Evolutionary conservation across 2,113 vertebrate genomes (phyloP), one percentile per base, ranked within the genome.

Genomic region (Corythoichthys haematopterus): DNA sequence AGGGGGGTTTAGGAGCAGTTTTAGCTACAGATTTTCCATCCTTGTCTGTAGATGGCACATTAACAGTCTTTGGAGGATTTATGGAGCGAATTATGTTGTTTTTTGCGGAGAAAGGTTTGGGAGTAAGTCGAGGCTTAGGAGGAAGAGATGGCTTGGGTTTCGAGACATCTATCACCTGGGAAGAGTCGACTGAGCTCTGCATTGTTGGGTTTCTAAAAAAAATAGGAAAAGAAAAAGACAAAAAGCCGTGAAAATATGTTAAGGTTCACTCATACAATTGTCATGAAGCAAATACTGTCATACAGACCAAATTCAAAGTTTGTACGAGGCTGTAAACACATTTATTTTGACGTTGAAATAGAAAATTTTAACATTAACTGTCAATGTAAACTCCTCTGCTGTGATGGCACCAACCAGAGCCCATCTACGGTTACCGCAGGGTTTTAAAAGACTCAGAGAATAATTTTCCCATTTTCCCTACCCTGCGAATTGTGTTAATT

Each of bases 51-150:
- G 59, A 12, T 0, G 61, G 14, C 14, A 15, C 47, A 13, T 15
- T 0, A 7, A 4, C 0, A 0, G 64, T 35, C 76, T 77, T 88
- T 48, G 80, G 90, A 45, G 88, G 81, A 4, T 75, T 16, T 64
- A 91, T 89, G 52, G 88, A 81, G 58, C 79, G 88, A 56, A 90
- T 71, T 51, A 55, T 43, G 50, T 70, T 64, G 20, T 77, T 88
- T 57, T 91, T 83, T 52, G 87, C 56, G 28, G 84, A 78, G 74
- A 91, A 92, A 16, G 91, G 89, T 72, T 90, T 92, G 16, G 91
- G 86, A 60, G 85, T 36, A 10, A 91, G 79, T 16, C 40, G 76
- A 37, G 91, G 87, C 75, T 91, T 92, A 11, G 84, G 75, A 35
- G 50, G 59, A n/a, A 83, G 37, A 10, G 2, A 0, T 14, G 88